phyloP scores from a whole-genome alignment of 1,140 invertebrate genomes.

The Drosophila melanica region DNA sequence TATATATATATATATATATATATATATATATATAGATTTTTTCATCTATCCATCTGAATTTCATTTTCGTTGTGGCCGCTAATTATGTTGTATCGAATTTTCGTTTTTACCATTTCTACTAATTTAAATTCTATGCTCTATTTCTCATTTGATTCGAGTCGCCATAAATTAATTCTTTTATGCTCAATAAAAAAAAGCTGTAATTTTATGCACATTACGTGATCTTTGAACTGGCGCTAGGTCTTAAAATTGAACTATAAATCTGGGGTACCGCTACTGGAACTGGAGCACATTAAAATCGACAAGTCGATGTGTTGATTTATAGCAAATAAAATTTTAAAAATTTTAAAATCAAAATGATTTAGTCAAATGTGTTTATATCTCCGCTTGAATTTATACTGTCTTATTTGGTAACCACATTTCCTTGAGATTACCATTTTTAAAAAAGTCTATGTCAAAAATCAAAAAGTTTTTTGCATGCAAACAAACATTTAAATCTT shows the following conservation, averaged over 20 bases:
- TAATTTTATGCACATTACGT: slow-evolving; percentile 34
- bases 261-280: slow-evolving; percentile 19
- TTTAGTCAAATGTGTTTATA: too few species aligned
- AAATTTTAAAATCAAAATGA: too few species aligned
- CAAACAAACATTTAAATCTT: too few species aligned
- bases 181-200: slow-evolving; percentile 10
- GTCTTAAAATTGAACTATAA: slow-evolving; percentile 21
- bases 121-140: slow-evolving; percentile 74
- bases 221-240: slow-evolving; percentile 63
- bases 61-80: slow-evolving; percentile 8
- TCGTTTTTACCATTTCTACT: slow-evolving; percentile 50
- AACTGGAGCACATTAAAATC: slow-evolving; percentile 53
- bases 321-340: not conserved
- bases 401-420: too few species aligned
- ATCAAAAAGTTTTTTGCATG: too few species aligned
- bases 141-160: slow-evolving; percentile 50
- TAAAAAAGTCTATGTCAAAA: too few species aligned
- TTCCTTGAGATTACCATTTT: too few species aligned
- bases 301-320: slow-evolving; percentile 23
- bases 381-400: too few species aligned
- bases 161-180: slow-evolving; percentile 52
- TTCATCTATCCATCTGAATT: slow-evolving; percentile 1
- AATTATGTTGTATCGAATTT: slow-evolving; percentile 41
- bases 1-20: too few species aligned
- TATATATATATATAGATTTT: not conserved